Evolutionary conservation across 2,113 vertebrate genomes (phyloP), one percentile per base, ranked within the genome.

Genomic region (Ptychochromis oligacanthus): DNA sequence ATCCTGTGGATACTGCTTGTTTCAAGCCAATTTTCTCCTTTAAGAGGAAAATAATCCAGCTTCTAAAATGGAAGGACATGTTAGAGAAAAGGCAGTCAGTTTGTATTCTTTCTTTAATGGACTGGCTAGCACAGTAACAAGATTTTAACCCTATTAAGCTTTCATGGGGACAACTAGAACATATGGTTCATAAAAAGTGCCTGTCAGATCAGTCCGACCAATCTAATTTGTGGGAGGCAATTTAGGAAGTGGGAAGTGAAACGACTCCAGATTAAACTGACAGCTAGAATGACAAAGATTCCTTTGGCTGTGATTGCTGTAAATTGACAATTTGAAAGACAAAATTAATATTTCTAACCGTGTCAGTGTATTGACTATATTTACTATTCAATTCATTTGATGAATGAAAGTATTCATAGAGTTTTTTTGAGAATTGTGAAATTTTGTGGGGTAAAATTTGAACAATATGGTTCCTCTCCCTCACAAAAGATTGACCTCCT

Each of bases 401-500:
- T 1, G 24, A 70, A 28, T 52, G 20, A 70, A 52, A 31, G 24
- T 28, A 70, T 31, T 70, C 43, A 43, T 13, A 52, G 65, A 28
- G 43, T 52, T 70, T 70, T 70, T 17, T 70, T 26, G 43, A 70
- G 43, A 49, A 52, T 26, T 52, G 65, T 31, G 43, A 20, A 52
- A 70, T 70, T 70, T 52, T 52, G 17, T 31, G 20, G 24, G 24
- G 28, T 17, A 70, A 24, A 70, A 52, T 49, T 70, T 70, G 24
- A 52, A 70, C 18, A n/a, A 18, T 75, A 55, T 6, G 24, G 62
- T 6, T 74, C 18, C n/a, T 10, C 36, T 24, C 13, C 62, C 22
- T 58, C 46, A 52, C 43, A 70, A 43, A 52, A 56, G 10, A 28
- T 77, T 24, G 43, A 87, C 85, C 81, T 84, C 85, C 81, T 84